These are phyloP conservation scores for Sebastes kiyomatsui DNA, from an alignment of 2,797 vertebrate genomes.

Conservation along the genomic window DNA sequence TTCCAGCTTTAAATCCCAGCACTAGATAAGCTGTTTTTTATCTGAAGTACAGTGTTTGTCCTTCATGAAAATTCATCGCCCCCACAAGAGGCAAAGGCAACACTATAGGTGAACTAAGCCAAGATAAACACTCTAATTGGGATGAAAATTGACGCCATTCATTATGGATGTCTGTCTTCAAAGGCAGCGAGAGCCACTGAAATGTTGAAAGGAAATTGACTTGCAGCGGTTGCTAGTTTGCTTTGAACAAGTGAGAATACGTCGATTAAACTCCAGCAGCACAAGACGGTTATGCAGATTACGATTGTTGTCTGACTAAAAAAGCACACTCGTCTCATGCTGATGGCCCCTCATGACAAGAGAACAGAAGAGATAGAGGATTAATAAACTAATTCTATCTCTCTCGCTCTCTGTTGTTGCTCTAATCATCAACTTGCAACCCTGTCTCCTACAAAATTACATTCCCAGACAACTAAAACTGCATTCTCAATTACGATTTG, in stretches of 20 bases:
- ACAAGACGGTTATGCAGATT: constrained; percentile 67
- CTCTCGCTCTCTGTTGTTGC: constrained; percentile 40
- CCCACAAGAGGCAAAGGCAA: constrained; percentile 72
- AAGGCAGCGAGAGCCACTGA: constrained; percentile 70
- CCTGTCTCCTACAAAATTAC: too few species aligned
- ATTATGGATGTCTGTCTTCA: constrained; percentile 80
- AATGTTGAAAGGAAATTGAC: constrained; percentile 78
- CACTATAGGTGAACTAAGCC: constrained; percentile 80
- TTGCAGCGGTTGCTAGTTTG: constrained; percentile 55
- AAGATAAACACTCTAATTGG: constrained; percentile 84
- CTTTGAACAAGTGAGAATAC: constrained; percentile 73
- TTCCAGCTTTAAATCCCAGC: constrained; percentile 76
- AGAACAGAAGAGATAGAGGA: constrained; percentile 48
- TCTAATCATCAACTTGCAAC: constrained; percentile 55
- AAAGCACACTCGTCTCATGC: constrained; percentile 51
- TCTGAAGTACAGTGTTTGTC: constrained; percentile 77
- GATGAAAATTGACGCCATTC: constrained; percentile 77
- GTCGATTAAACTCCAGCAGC: constrained; percentile 64
- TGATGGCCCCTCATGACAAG: constrained; percentile 52
- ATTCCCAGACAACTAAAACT: too few species aligned
- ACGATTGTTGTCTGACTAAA: constrained; percentile 58
- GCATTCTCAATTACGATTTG: too few species aligned
- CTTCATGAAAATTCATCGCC: constrained; percentile 81
- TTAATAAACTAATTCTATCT: constrained; percentile 57
- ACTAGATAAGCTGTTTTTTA: constrained; percentile 75